These are phyloP conservation scores for Heliconius himera DNA, from an alignment of 1,140 invertebrate genomes.

Conservation along the genomic window DNA sequence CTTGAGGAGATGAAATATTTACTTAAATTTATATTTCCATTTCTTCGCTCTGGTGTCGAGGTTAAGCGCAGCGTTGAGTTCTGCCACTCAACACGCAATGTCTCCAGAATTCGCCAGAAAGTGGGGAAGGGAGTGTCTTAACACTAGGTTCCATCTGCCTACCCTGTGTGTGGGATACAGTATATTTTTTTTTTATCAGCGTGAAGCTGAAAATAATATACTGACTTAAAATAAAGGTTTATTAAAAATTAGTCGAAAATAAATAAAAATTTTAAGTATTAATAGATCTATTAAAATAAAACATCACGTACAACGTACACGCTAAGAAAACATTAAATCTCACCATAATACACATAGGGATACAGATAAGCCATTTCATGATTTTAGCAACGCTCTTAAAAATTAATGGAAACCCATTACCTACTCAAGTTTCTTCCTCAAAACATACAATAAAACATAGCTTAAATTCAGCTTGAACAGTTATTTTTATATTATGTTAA, in stretches of 20 bases:
- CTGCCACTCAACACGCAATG: too few species aligned
- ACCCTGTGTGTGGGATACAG: too few species aligned
- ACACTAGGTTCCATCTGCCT: too few species aligned
- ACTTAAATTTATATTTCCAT: too few species aligned
- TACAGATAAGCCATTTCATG: conserved; percentile 21
- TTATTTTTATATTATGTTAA: background rate
- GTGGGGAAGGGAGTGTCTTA: too few species aligned
- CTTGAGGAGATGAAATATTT: too few species aligned
- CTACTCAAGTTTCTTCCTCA: conserved; percentile 27
- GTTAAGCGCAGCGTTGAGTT: too few species aligned
- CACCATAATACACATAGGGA: conserved; percentile 10
- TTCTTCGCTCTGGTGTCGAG: too few species aligned
- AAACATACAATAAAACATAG: conserved; percentile 25
- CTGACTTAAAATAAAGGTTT: too few species aligned
- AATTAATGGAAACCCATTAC: conserved; percentile 37
- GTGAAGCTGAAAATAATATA: too few species aligned
- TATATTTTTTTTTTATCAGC: too few species aligned
- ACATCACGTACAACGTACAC: background rate
- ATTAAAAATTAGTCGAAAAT: background rate
- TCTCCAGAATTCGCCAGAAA: too few species aligned
- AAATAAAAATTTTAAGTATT: background rate
- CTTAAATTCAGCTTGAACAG: background rate
- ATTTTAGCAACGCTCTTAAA: conserved; percentile 33
- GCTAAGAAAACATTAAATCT: conserved; percentile 14
- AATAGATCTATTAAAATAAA: conserved; percentile 36